phyloP scores from a whole-genome alignment of 2,797 vertebrate genomes.

The Oreochromis grahami region DNA sequence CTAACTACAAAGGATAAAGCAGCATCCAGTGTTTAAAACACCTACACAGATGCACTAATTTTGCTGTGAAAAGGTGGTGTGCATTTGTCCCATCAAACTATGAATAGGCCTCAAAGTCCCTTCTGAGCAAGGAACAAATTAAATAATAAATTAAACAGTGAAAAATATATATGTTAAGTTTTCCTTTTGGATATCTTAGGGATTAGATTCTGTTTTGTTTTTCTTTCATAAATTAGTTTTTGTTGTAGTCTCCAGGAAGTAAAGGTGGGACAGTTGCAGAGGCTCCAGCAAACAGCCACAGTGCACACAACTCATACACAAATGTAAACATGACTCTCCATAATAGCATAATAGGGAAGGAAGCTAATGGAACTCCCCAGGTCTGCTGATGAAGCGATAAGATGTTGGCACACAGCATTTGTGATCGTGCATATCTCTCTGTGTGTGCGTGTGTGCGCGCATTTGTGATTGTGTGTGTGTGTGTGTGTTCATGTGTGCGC shows the following conservation, averaged over 20 bases:
- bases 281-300: neutral
- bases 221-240: neutral
- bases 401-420: slow-evolving; percentile 22
- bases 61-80: neutral
- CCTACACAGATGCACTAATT: neutral
- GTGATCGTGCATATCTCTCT: neutral
- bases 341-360: slow-evolving; percentile 34
- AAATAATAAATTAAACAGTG: neutral
- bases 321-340: neutral
- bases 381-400: slow-evolving; percentile 59
- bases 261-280: slow-evolving; percentile 15
- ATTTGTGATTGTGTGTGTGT: neutral
- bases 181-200: neutral
- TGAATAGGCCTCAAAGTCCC: neutral
- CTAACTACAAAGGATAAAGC: neutral
- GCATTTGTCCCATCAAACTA: neutral
- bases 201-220: neutral
- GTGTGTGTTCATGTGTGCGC: rapidly evolving
- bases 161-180: neutral
- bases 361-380: slow-evolving; percentile 43
- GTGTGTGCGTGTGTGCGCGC: rapidly evolving
- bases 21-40: neutral
- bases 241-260: slow-evolving; percentile 39
- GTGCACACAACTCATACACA: neutral
- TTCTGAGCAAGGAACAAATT: neutral